phyloP scores from a whole-genome alignment of 2,113 vertebrate genomes.

The Cryptoleucopteryx plumbea region DNA sequence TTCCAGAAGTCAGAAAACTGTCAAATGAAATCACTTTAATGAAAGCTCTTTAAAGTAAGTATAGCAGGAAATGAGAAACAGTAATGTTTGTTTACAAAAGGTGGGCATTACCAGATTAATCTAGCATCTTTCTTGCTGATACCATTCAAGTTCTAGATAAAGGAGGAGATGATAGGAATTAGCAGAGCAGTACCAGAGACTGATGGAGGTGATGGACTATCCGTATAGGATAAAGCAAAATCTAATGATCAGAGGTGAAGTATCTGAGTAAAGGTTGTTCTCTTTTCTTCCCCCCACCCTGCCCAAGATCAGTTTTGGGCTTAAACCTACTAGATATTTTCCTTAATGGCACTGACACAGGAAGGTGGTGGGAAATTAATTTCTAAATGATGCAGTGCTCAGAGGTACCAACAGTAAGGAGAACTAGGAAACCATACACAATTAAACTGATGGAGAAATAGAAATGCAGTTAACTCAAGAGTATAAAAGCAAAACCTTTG shows the following conservation, averaged over 20 bases:
- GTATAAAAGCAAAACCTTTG: not conserved
- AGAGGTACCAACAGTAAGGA: not conserved
- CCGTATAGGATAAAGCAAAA: not conserved
- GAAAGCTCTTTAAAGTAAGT: not conserved
- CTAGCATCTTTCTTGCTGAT: not conserved
- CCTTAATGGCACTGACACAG: not conserved
- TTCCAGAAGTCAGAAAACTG: not conserved
- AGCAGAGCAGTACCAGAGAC: not conserved
- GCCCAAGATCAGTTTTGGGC: not conserved
- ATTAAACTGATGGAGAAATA: not conserved
- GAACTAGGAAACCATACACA: not conserved
- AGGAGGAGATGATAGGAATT: not conserved
- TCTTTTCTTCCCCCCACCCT: not conserved
- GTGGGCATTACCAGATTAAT: not conserved
- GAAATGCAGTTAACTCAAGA: not conserved
- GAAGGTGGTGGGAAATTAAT: not conserved
- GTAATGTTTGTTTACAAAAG: not conserved
- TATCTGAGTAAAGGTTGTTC: not conserved
- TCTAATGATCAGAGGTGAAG: not conserved
- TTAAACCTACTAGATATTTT: not conserved
- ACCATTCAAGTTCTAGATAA: not conserved
- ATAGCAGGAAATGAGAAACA: not conserved
- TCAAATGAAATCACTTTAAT: not conserved
- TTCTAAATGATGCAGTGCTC: not conserved
- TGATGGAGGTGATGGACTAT: not conserved